Evolutionary conservation across 2,797 vertebrate genomes (phyloP).

Genomic region (Gymnocypris eckloni): DNA sequence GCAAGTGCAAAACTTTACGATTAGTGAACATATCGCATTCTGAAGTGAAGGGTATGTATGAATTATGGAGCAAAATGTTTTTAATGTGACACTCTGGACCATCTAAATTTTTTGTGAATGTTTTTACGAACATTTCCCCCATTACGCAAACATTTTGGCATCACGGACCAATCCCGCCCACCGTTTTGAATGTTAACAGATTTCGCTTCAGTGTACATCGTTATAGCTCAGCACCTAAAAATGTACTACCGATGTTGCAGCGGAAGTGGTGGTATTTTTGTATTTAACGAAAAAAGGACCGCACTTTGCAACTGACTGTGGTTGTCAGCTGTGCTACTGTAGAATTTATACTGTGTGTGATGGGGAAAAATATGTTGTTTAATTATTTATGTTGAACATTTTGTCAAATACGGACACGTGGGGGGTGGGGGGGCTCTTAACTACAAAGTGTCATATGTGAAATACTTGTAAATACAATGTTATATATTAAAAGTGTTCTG

Average conservation of each 20-base stretch:
- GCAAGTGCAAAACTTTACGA: neutral
- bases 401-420: constrained; percentile 71
- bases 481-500: constrained; percentile 88
- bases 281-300: constrained; percentile 65
- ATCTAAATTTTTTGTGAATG: neutral
- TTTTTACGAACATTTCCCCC: neutral
- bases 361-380: constrained; percentile 57
- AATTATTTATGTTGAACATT: constrained; percentile 75
- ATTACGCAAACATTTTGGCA: constrained; percentile 38
- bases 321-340: constrained; percentile 75
- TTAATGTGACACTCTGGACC: neutral
- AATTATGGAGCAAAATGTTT: neutral
- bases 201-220: constrained; percentile 61
- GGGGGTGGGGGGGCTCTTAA: constrained; percentile 70
- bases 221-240: constrained; percentile 61
- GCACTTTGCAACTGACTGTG: constrained; percentile 79
- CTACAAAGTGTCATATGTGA: constrained; percentile 84
- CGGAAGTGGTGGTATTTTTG: constrained; percentile 62
- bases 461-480: constrained; percentile 89
- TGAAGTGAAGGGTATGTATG: neutral
- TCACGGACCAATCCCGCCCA: constrained; percentile 55
- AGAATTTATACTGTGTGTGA: constrained; percentile 59
- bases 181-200: constrained; percentile 59
- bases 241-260: constrained; percentile 61
- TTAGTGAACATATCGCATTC: neutral